Evolutionary conservation across 2,797 vertebrate genomes (phyloP).

Genomic region (Tarsius wallacei): DNA sequence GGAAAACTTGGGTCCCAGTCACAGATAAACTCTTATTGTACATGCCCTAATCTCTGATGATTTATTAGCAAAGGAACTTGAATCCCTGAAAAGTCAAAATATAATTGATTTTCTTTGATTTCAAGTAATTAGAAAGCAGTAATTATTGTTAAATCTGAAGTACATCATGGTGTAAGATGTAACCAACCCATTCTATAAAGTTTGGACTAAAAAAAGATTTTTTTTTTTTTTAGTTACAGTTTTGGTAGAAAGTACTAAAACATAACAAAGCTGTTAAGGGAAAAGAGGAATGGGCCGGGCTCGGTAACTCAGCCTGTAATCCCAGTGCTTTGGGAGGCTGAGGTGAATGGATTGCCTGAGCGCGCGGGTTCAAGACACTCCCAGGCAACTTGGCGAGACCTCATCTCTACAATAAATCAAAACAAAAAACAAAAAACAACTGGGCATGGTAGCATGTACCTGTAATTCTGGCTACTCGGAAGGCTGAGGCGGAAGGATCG

Average conservation of each 20-base stretch:
- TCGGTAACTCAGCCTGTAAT: too few relatives aligned
- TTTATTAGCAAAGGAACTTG: conserved; percentile 53
- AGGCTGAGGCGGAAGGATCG: too few relatives aligned
- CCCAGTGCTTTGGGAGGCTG: too few relatives aligned
- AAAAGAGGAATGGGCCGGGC: background rate
- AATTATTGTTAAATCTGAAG: conserved; percentile 58
- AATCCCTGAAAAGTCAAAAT: conserved; percentile 66
- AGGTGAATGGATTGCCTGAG: too few relatives aligned
- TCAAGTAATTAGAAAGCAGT: conserved; percentile 62
- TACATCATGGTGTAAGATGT: background rate
- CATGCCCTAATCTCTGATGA: conserved; percentile 67
- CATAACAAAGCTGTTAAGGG: conserved; percentile 37
- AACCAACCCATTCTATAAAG: conserved; percentile 19
- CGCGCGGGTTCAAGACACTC: too few relatives aligned
- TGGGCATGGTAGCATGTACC: too few relatives aligned
- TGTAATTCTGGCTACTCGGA: too few relatives aligned
- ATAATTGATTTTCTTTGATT: conserved; percentile 12
- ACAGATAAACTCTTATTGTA: conserved; percentile 59
- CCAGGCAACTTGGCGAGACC: too few relatives aligned
- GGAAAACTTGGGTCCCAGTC: conserved; percentile 45
- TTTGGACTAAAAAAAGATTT: conserved; percentile 21
- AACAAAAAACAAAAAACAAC: too few relatives aligned
- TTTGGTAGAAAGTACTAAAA: conserved; percentile 8
- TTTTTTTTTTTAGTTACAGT: background rate
- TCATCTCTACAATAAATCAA: too few relatives aligned